Evolutionary conservation across 2,888 invertebrate genomes (phyloP), one percentile per base, ranked within the genome.

Genomic region (Eupithecia tripunctaria): DNA sequence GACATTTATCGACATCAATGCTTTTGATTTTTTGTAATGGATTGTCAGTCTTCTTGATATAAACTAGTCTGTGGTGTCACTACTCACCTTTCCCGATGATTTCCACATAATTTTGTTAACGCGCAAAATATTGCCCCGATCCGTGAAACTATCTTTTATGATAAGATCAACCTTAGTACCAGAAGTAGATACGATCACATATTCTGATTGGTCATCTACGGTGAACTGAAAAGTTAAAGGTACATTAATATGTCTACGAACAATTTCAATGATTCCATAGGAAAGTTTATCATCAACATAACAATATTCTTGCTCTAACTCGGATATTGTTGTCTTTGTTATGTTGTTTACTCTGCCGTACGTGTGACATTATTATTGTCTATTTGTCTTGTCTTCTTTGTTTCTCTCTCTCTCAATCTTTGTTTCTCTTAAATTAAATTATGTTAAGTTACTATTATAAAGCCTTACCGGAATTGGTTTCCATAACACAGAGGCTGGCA

Each of bases 151-250:
- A 36, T 74, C 60, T 7, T 41, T 62, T 1, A 81, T 27, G 10
- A 18, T 12, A 32, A 81, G 66, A 0, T 59, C 2, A 32, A 80
- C 75, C 43, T 79, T n/a, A 12, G 15, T 27, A 18, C 78, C 81
- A 10, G 79, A 73, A 2, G 63, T 64, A 7, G 76, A 72, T 60
- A 80, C 36, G n/a, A 79, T 64, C 3, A 73, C 72, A 64, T 78
- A 76, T 15, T 80, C 75, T 36, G 73, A 75, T 60, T 72, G 73
- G 38, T 78, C 79, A 27, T 78, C 79, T 6, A 81, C 64, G n/a
- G 66, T 70, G 29, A 81, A 79, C 81, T 81, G 64, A 67, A 78
- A 79, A 15, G n/a, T 71, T 12, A 25, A 10, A n/a, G 0, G 1
- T n/a, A 47, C 12, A 56, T 56, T 56, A n/a, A n/a, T n/a, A n/a